Conservation (phyloP, 2,113 vertebrate genomes). For the Rousettus leschenaultii region DNA sequence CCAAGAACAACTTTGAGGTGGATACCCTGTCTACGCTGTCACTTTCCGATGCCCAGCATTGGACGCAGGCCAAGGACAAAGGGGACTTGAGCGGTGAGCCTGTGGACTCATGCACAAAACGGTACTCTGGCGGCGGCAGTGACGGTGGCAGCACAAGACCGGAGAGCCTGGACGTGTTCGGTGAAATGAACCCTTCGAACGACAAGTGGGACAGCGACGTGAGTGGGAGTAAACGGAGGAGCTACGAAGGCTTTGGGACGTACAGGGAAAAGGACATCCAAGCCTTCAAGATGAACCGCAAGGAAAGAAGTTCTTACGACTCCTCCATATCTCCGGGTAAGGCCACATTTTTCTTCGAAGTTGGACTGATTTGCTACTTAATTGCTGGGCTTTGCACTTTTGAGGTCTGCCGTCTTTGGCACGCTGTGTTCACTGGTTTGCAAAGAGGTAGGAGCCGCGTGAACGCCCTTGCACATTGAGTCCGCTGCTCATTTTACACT, state of each 20-base stretch:
- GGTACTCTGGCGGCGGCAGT: constrained; percentile 81
- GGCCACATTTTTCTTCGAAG: background rate
- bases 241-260: constrained; percentile 91
- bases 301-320: constrained; percentile 86
- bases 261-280: constrained; percentile 93
- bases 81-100: constrained; percentile 88
- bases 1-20: constrained; percentile 92
- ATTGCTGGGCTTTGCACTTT: background rate
- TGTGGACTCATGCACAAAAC: constrained; percentile 90
- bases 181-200: constrained; percentile 84
- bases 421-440: background rate
- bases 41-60: constrained; percentile 92
- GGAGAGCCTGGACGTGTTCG: constrained; percentile 88
- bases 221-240: constrained; percentile 88
- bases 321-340: constrained; percentile 90
- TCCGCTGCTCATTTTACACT: background rate
- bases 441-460: background rate
- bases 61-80: constrained; percentile 88
- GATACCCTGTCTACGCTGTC: constrained; percentile 91
- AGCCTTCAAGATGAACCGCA: constrained; percentile 90
- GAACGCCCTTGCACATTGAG: background rate
- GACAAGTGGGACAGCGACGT: constrained; percentile 88
- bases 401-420: background rate
- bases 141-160: constrained; percentile 79
- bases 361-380: background rate